phyloP scores from a whole-genome alignment of 2,888 invertebrate species.

The Acanthosoma haemorrhoidale region DNA sequence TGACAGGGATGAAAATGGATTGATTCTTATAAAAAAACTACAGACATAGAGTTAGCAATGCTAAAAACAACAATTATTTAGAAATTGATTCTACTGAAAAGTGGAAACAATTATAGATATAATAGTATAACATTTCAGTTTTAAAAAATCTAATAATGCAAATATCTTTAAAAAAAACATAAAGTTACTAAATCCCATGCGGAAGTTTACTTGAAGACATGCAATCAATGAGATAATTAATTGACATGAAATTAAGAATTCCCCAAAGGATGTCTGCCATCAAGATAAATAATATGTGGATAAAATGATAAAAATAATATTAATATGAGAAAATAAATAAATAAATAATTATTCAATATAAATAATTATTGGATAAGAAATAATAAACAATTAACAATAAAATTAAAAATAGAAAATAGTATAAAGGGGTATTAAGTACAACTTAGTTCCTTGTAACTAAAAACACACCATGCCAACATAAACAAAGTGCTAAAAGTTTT shows the following conservation, averaged over 20 bases:
- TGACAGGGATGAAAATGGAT: no score
- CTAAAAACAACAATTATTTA: no score
- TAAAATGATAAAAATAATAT: background rate
- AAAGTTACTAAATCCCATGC: background rate
- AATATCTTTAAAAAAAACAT: conserved; percentile 5
- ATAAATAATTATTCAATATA: background rate
- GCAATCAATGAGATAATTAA: background rate
- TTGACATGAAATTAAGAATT: background rate
- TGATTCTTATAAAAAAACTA: no score
- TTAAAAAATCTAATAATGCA: conserved; percentile 25
- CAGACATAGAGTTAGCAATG: no score
- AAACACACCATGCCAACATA: conserved; percentile 16
- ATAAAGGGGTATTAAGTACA: background rate
- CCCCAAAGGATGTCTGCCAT: conserved; percentile 5
- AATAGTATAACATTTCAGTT: conserved; percentile 18
- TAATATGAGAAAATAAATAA: background rate
- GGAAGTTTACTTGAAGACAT: background rate
- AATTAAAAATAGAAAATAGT: background rate
- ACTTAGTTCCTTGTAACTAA: background rate
- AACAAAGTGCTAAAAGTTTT: conserved; percentile 19
- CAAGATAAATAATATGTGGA: background rate
- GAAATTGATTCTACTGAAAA: no score
- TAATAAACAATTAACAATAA: background rate
- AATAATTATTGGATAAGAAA: background rate
- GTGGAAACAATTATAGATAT: conserved; percentile 25